phyloP scores from a whole-genome alignment of 2,888 invertebrate species.

The Netelia melanura region DNA sequence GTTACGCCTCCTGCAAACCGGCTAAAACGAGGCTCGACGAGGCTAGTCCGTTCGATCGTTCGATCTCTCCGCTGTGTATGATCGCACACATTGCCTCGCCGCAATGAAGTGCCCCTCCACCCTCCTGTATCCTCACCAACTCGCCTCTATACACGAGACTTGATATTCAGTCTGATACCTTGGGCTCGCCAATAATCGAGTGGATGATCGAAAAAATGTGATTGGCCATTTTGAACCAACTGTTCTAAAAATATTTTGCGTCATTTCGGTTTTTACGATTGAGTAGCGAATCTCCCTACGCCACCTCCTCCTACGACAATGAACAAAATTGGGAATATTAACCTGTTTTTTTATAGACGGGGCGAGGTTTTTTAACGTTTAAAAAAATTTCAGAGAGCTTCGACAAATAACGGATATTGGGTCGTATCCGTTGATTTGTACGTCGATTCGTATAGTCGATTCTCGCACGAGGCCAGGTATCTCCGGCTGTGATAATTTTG shows the following conservation, averaged over 20 bases:
- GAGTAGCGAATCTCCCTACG: background rate
- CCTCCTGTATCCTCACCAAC: background rate
- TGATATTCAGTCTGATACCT: constrained; percentile 56
- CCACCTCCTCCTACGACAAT: background rate
- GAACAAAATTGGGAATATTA: constrained; percentile 23
- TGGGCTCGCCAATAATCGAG: constrained; percentile 50
- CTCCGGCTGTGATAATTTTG: constrained; percentile 9
- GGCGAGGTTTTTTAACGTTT: background rate
- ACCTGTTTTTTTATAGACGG: constrained; percentile 18
- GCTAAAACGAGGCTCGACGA: constrained; percentile 57
- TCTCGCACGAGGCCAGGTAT: background rate
- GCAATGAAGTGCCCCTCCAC: background rate
- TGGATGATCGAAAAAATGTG: constrained; percentile 52
- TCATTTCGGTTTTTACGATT: constrained; percentile 38
- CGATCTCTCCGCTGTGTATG: constrained; percentile 38
- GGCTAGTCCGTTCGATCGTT: constrained; percentile 58
- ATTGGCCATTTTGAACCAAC: constrained; percentile 13
- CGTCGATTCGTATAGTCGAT: background rate
- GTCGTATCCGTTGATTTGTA: constrained; percentile 10
- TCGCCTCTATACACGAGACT: constrained; percentile 9
- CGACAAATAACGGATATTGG: constrained; percentile 22
- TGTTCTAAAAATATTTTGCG: constrained; percentile 48
- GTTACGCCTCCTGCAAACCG: constrained; percentile 72
- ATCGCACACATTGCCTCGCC: constrained; percentile 33
- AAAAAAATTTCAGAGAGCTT: constrained; percentile 13